A percentile compares a stretch with the other conserved stretches of the same genome.
These are phyloP conservation scores for Mus pahari DNA, from an alignment of 2,113 vertebrate species.

Conservation along the genomic window DNA sequence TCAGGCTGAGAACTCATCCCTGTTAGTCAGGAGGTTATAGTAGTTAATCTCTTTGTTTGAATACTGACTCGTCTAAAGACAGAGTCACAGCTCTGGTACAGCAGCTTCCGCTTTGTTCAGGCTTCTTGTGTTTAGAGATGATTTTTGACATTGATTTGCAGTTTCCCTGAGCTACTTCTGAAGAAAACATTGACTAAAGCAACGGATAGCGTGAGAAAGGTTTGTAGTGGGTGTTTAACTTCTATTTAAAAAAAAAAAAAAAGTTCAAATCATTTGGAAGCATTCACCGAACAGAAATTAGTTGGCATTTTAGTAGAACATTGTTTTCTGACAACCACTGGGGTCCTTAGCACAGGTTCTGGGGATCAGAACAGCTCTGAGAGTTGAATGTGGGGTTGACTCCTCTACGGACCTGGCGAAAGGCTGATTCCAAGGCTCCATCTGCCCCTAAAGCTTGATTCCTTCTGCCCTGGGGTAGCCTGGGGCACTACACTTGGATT, in stretches of 20 bases:
- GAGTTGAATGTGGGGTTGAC: neutral
- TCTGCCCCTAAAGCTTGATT: neutral
- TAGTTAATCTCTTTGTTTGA: conserved; percentile 20
- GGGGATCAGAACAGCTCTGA: neutral
- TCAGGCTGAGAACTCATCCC: neutral
- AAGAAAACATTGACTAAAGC: neutral
- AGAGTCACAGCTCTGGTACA: neutral
- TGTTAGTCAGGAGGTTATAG: neutral
- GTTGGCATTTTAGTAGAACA: neutral
- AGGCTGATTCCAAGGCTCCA: neutral
- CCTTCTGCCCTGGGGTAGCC: neutral
- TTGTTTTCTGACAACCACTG: neutral
- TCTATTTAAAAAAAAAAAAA: neutral
- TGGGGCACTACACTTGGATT: neutral
- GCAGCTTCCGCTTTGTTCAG: neutral
- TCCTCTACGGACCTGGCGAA: neutral
- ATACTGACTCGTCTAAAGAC: neutral
- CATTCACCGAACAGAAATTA: neutral
- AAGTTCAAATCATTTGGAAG: neutral
- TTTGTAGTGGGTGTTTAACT: neutral
- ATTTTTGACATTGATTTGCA: neutral
- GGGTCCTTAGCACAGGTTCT: neutral
- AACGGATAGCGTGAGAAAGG: neutral
- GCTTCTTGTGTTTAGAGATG: neutral
- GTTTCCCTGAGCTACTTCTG: neutral